Base-by-base conservation (phyloP, 1,140 invertebrate genomes). In the Lordiphosa clarofinis region DNA sequence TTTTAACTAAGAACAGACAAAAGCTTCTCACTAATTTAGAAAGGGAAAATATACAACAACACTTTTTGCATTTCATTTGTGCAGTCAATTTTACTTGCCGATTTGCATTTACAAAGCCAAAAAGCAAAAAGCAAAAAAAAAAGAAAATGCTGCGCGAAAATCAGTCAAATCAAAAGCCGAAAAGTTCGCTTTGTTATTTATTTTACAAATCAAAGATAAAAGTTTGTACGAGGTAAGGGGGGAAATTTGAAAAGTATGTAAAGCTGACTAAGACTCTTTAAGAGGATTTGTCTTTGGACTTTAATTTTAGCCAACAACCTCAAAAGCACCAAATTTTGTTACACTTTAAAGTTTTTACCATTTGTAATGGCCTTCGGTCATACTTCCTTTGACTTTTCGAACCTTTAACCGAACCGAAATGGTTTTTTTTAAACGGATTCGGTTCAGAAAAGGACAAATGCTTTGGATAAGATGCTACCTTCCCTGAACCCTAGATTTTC, bases 51-150 rank as follows among this genome's bases (percentile, higher is more conserved):
- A 21, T 21, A 21, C 46, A 19, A 48, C 28, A 33, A 31, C 13
- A 59, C 47, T 66, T 37, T 38, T 44, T 19, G 55, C 48, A 67
- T 67, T 54, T 38, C 48, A 68, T 68, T 68, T 67, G 55, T 44
- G 42, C 42, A 44, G 42, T 10, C 64, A 68, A 68, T 60, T 48
- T 68, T 28, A 38, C 9, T 37, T 50, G 48, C 8, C 15, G n/a
- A 50, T 50, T 50, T 50, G 35, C 36, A 50, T 50, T 37, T 50
- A 19, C 1, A 21, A 49, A 28, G 6, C 24, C 24, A 28, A 6
- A 28, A 28, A 28, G 1, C n/a, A n/a, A n/a, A n/a, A n/a, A n/a
- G n/a, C n/a, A 21, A 52, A 66, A 67, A 57, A 66, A 67, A 50
- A 57, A 37, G 58, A 59, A 69, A 50, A n/a, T 52, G 49, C 24